A percentile compares a stretch with the other conserved stretches of the same genome.
Conservation (phyloP, 2,888 invertebrate genomes). For the Congeria kusceri region DNA sequence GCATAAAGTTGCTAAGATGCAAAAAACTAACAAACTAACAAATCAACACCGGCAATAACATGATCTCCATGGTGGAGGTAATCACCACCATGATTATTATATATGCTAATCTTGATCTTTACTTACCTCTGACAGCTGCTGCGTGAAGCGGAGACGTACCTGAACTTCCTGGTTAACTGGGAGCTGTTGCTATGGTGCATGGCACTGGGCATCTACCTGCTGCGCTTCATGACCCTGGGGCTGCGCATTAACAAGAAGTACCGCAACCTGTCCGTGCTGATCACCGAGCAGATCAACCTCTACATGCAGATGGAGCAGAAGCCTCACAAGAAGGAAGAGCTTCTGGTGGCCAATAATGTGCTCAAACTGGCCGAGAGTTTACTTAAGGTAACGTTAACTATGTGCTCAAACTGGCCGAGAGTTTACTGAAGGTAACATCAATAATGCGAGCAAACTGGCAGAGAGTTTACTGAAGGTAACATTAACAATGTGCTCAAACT, state of each 20-base stretch:
- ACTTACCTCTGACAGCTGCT: slow-evolving; percentile 80
- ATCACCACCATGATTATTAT: too few relatives aligned
- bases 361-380: slow-evolving; percentile 97
- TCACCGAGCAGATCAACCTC: slow-evolving; percentile 94
- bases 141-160: slow-evolving; percentile 85
- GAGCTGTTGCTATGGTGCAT: slow-evolving; percentile 96
- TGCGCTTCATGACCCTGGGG: slow-evolving; percentile 97
- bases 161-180: slow-evolving; percentile 87
- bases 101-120: background rate
- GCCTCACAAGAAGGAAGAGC: slow-evolving; percentile 97
- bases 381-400: slow-evolving; percentile 88
- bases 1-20: too few relatives aligned
- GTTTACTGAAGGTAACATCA: background rate
- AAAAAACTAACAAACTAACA: background rate
- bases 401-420: background rate
- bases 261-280: slow-evolving; percentile 96
- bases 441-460: too few relatives aligned
- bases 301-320: slow-evolving; percentile 96
- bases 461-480: too few relatives aligned
- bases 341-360: slow-evolving; percentile 97
- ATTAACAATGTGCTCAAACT: too few relatives aligned
- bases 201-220: slow-evolving; percentile 94
- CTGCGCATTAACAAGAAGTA: slow-evolving; percentile 97
- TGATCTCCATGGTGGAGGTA: too few relatives aligned
- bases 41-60: too few relatives aligned